Evolutionary conservation across 2,797 vertebrate genomes (phyloP).

Genomic region (Prionace glauca): DNA sequence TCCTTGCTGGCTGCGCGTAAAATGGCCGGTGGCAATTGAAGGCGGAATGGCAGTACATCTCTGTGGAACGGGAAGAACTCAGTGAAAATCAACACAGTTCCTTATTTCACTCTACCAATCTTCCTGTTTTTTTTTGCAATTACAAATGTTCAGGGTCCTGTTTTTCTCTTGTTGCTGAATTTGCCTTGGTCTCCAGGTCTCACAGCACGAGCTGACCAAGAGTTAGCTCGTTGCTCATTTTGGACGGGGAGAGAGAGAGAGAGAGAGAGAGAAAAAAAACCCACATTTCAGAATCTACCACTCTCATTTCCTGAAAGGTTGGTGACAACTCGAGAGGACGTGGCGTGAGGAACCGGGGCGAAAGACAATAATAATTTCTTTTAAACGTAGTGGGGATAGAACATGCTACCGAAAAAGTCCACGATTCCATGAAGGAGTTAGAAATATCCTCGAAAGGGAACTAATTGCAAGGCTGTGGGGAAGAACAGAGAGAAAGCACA

Average conservation of each 20-base stretch:
- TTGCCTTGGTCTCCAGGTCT: neutral
- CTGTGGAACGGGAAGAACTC: neutral
- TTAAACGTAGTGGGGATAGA: too few relatives aligned
- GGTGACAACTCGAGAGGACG: neutral
- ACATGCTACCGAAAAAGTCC: too few relatives aligned
- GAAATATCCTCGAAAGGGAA: neutral
- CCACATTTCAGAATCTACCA: neutral
- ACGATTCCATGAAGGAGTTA: too few relatives aligned
- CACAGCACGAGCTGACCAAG: neutral
- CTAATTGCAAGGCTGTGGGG: neutral
- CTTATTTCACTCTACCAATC: neutral
- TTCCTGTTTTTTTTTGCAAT: slow-evolving; percentile 17
- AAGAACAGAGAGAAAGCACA: too few relatives aligned
- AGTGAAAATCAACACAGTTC: neutral
- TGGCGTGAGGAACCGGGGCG: neutral
- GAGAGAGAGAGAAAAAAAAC: neutral
- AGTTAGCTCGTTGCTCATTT: neutral
- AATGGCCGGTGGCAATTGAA: neutral
- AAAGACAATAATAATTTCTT: neutral
- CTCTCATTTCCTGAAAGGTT: neutral
- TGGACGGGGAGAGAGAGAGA: too few relatives aligned
- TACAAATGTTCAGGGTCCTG: neutral
- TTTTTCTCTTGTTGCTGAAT: neutral
- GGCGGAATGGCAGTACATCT: neutral
- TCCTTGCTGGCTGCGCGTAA: neutral